A percentile compares a stretch with the other conserved stretches of the same genome.
phyloP scores from a whole-genome alignment of 1,140 invertebrate genomes.

The Antheraea mylitta region DNA sequence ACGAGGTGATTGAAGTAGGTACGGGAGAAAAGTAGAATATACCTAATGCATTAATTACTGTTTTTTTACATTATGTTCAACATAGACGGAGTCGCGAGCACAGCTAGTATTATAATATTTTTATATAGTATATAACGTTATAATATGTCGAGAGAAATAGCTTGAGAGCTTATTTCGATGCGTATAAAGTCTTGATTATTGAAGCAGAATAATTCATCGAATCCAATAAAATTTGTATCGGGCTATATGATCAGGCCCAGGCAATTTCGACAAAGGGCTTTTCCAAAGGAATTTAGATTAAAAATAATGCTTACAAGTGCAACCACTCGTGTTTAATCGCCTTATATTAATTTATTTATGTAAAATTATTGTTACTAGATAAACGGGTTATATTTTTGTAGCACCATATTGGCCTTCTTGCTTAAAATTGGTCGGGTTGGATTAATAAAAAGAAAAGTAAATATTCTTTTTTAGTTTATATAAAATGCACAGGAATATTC shows the following conservation, averaged over 20 bases:
- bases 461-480: too few relatives aligned
- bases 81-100: too few relatives aligned
- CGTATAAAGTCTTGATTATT: slow-evolving; percentile 25
- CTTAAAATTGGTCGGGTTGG: too few relatives aligned
- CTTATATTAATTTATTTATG: slow-evolving; percentile 46
- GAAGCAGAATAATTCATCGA: slow-evolving; percentile 42
- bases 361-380: background rate
- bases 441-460: too few relatives aligned
- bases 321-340: slow-evolving; percentile 49
- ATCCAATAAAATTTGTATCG: slow-evolving; percentile 47
- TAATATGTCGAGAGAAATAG: background rate
- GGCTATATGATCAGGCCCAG: slow-evolving; percentile 36
- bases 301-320: slow-evolving; percentile 60
- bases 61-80: too few relatives aligned
- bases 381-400: background rate
- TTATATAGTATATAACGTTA: background rate
- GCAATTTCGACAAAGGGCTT: slow-evolving; percentile 56
- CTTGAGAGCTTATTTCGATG: background rate
- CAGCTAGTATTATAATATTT: too few relatives aligned
- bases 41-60: too few relatives aligned
- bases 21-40: too few relatives aligned
- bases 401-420: too few relatives aligned
- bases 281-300: slow-evolving; percentile 69
- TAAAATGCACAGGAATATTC: too few relatives aligned
- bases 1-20: too few relatives aligned